Conservation (phyloP, 2,797 vertebrate genomes). For the Acrocephalus scirpaceus region DNA sequence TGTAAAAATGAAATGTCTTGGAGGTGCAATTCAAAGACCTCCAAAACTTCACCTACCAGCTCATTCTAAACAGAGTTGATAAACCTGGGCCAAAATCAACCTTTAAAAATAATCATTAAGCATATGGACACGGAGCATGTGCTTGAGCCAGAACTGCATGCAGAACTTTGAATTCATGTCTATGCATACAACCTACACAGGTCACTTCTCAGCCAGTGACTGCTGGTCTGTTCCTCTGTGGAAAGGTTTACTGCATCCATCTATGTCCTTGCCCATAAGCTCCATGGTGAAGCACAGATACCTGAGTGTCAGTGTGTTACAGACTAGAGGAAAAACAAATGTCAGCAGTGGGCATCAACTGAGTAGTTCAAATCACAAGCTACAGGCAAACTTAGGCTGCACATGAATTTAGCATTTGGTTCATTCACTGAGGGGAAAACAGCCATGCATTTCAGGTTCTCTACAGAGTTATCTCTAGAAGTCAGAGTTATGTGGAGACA, state of each 20-base stretch:
- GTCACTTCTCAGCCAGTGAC: neutral
- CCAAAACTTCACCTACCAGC: neutral
- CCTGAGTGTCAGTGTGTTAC: fast-evolving
- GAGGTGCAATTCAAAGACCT: neutral
- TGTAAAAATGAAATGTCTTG: neutral
- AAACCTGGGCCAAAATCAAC: neutral
- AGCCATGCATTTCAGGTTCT: neutral
- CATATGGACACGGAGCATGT: fast-evolving
- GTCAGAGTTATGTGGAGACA: neutral
- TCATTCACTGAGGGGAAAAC: neutral
- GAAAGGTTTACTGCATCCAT: neutral
- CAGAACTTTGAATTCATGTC: neutral
- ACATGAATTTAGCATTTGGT: neutral
- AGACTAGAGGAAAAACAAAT: neutral
- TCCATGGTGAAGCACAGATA: neutral
- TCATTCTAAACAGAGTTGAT: neutral
- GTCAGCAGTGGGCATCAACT: neutral
- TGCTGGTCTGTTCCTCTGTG: neutral
- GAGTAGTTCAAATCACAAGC: neutral
- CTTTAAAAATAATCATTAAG: neutral
- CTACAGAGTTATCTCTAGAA: neutral
- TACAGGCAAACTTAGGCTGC: neutral
- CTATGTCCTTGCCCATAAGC: neutral
- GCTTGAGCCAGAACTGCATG: neutral
- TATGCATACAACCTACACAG: fast-evolving